Evolutionary conservation across 2,797 vertebrate genomes (phyloP), one percentile per base, ranked within the genome.

Genomic region (Taenioides sp.): DNA sequence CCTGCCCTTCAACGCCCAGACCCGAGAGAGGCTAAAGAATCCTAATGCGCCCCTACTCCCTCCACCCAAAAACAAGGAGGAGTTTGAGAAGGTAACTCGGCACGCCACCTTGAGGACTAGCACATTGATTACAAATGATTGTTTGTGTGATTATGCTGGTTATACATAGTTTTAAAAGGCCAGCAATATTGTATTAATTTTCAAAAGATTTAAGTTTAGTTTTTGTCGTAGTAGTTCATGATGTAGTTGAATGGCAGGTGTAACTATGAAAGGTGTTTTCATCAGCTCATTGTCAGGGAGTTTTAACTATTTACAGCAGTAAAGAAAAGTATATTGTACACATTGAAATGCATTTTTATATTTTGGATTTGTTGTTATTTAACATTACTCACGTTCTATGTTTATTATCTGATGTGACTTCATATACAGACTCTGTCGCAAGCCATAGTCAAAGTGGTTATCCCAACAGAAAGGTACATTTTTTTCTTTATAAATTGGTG

Each of bases 401-500:
- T 99, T 97, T 99, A 99, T 99, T 99, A 99, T 99, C 96, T 99
- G 98, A 99, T 99, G 97, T 99, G 97, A 99, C 98, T 99, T 99
- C 97, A 98, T 99, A 99, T 99, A 99, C 98, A 99, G 98, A 99
- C 96, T 99, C 98, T 99, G 97, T 99, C 98, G 97, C 97, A 99
- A 99, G 98, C 98, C 98, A 99, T 99, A 99, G 98, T 99, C 98
- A 99, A 99, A 99, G 98, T 99, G 98, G 98, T 99, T 99, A 99
- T 99, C 98, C 98, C 98, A 99, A 99, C 98, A 98, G 98, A 99
- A 99, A 99, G 98, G 98, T 99, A 99, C 98, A 98, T 98, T 96
- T 96, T 98, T 95, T 98, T 97, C 95, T 95, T 98, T 97, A 96
- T 95, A 95, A 94, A 98, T 97, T 99, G 95, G 96, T 97, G 94